Percentiles rank a stretch among this genome's conserved stretches.
Evolutionary conservation across 53 echinoderm and acorn worm genomes (phyloP).

Genomic region (Apostichopus leukothele): DNA sequence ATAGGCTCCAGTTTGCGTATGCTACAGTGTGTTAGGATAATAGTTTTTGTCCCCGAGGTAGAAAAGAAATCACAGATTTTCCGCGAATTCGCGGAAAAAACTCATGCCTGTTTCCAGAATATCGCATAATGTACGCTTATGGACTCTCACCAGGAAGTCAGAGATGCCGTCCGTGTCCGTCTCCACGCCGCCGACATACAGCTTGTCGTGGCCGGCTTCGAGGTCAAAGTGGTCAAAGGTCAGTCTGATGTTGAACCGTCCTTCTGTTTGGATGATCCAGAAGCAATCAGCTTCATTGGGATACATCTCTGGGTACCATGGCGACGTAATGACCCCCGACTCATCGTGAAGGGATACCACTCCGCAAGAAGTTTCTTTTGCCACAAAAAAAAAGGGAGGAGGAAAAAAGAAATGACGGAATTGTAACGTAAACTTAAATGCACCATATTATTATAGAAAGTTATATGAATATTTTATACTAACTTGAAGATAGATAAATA

Average conservation of each 20-base stretch:
- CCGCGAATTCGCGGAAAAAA: too few relatives aligned
- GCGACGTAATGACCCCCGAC: constrained; percentile 71
- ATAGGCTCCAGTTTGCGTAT: too few relatives aligned
- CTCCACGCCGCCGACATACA: constrained; percentile 71
- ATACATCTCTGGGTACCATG: constrained; percentile 63
- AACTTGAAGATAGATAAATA: too few relatives aligned
- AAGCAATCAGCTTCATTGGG: constrained; percentile 84
- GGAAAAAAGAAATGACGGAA: neutral
- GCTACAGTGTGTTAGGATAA: too few relatives aligned
- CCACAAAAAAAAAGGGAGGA: neutral
- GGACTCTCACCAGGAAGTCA: constrained; percentile 62
- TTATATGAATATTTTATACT: too few relatives aligned
- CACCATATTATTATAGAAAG: too few relatives aligned
- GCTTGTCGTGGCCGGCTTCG: constrained; percentile 70
- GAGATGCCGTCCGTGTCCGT: constrained; percentile 60
- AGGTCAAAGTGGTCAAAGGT: constrained; percentile 61
- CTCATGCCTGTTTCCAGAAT: too few relatives aligned
- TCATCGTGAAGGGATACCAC: constrained; percentile 62
- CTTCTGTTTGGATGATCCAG: constrained; percentile 81
- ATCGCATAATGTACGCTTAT: too few relatives aligned
- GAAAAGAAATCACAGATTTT: too few relatives aligned
- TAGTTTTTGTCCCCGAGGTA: too few relatives aligned
- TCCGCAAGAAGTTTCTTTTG: constrained; percentile 62
- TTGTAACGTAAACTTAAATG: too few relatives aligned
- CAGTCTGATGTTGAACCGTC: constrained; percentile 69